A percentile compares a stretch with the other conserved stretches of the same genome.
These are phyloP conservation scores for Dolomedes plantarius DNA, from an alignment of 2,888 invertebrate genomes.

Conservation along the genomic window DNA sequence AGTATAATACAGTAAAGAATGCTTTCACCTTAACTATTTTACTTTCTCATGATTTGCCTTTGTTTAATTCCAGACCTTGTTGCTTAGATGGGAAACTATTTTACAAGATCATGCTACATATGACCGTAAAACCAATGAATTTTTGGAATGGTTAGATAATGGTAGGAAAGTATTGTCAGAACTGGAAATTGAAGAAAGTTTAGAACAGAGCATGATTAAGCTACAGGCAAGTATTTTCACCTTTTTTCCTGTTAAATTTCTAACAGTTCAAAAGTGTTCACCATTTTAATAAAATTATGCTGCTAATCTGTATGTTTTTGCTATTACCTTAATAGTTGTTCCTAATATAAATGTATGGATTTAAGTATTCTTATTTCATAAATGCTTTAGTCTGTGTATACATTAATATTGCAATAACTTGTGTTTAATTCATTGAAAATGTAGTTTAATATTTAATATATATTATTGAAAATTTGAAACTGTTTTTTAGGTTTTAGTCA, in stretches of 20 bases:
- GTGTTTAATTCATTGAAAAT: too few species aligned
- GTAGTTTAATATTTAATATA: too few species aligned
- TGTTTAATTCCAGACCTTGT: constrained; percentile 82
- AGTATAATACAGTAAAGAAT: too few species aligned
- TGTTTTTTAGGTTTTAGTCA: constrained; percentile 76
- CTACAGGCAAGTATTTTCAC: constrained; percentile 58
- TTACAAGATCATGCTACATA: constrained; percentile 89
- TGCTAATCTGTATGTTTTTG: too few species aligned
- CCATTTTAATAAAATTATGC: neutral
- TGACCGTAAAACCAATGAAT: constrained; percentile 84
- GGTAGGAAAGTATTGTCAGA: constrained; percentile 84
- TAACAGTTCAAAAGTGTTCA: neutral
- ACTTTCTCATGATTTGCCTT: neutral
- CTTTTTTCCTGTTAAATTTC: neutral
- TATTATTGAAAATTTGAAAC: too few species aligned
- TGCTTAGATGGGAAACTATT: constrained; percentile 88
- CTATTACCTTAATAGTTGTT: too few species aligned
- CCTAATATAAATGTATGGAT: too few species aligned
- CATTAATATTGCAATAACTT: too few species aligned
- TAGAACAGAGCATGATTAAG: constrained; percentile 72
- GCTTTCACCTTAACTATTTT: too few species aligned
- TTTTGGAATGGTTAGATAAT: constrained; percentile 86
- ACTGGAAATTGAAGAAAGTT: constrained; percentile 73
- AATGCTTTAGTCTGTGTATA: too few species aligned
- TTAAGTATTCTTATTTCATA: too few species aligned